Conservation (phyloP, 2,797 vertebrate genomes). For the Rhinogobio ventralis region DNA sequence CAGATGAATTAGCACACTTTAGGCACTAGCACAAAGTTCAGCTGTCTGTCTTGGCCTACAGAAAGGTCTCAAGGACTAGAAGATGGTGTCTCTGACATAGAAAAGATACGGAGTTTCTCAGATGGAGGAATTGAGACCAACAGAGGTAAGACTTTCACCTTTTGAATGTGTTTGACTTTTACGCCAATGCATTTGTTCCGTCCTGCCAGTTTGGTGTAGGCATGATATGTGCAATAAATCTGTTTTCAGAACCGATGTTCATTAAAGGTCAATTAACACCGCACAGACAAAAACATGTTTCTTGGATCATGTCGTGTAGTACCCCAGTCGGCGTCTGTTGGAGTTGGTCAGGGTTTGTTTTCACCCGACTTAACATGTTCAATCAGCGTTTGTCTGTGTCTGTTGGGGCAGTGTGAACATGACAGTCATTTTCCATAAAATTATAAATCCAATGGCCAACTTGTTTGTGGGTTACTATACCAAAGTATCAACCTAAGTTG, state of each 20-base stretch:
- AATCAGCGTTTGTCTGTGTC: no score
- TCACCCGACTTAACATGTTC: no score
- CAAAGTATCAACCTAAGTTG: not conserved
- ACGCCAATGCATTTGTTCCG: not conserved
- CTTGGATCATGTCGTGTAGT: no score
- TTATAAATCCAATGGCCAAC: no score
- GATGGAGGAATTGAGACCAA: constrained; percentile 26
- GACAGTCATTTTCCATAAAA: no score
- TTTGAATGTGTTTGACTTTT: not conserved
- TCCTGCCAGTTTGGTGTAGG: not conserved
- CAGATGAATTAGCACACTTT: not conserved
- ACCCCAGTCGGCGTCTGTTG: no score
- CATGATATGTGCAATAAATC: not conserved
- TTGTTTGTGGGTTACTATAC: not conserved
- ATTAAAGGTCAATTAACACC: not conserved
- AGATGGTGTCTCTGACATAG: not conserved
- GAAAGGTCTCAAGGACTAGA: constrained; percentile 9
- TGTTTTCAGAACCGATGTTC: not conserved
- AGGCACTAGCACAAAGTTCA: not conserved
- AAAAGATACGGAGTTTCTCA: constrained; percentile 34
- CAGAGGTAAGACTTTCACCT: constrained; percentile 14
- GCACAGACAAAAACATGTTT: no score
- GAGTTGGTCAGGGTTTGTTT: no score
- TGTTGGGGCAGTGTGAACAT: no score
- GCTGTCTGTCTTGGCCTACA: not conserved